Evolutionary conservation across 2,797 vertebrate genomes (phyloP), one percentile per base, ranked within the genome.

Genomic region (Thunnus albacares): DNA sequence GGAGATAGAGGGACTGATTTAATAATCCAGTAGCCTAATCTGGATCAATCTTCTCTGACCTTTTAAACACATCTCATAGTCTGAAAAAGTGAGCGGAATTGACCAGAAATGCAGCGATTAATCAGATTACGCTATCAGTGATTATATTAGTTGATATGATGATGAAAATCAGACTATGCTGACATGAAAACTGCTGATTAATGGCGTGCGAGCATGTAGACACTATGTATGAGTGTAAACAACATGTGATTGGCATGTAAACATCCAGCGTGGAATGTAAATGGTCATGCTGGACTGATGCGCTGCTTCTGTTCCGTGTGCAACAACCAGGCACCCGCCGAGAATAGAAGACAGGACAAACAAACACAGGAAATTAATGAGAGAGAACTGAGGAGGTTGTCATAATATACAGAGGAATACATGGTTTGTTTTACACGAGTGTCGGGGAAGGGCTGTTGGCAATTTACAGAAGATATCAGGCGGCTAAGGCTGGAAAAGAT

Each of bases 21-120:
- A 12, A 17, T 41, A 30, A 79, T 61, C 28, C 59, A 35, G 35
- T 0, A 22, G 14, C 30, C 38, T 47, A 20, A 24, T 55, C 70
- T 28, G 20, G 18, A 87, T 60, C 58, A 35, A 15, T 72, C 17
- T 75, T 52, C 59, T 75, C 51, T 33, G 51, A 75, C 51, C 41
- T 26, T 68, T 63, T 6, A 52, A 59, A 82, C 10, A 26, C 18
- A 13, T 1, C 3, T 4, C 20, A 43, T 30, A 4, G 11, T 62
- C 11, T 17, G 10, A 51, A 58, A 56, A 49, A 52, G 11, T 3
- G 22, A 47, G 35, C 17, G 1, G 57, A 56, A 55, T 38, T 1
- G 2, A 73, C 17, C 20, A 52, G 58, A 53, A 26, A 45, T 55
- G 2, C 22, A 13, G 14, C 8, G 15, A 57, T 57, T 52, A 4